These are phyloP conservation scores for Drosophila neocordata DNA, from an alignment of 1,140 invertebrate species.

Conservation along the genomic window DNA sequence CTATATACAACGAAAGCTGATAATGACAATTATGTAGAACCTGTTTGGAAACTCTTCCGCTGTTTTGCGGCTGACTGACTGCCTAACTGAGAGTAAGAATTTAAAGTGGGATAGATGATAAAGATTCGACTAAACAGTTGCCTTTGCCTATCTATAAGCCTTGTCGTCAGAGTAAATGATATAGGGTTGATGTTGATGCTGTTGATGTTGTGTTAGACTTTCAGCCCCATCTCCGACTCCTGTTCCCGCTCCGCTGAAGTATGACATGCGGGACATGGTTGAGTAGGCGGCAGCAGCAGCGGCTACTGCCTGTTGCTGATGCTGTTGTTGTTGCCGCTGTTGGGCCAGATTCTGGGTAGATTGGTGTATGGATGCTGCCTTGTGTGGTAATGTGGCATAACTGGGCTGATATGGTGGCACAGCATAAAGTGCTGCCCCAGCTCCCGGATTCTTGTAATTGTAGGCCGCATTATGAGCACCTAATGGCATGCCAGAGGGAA, in stretches of 20 bases:
- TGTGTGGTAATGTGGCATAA: conserved; percentile 86
- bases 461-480: conserved; percentile 83
- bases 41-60: conserved; percentile 56
- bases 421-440: conserved; percentile 83
- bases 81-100: conserved; percentile 27
- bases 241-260: conserved; percentile 69
- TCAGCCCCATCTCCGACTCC: conserved; percentile 57
- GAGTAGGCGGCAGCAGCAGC: conserved; percentile 80
- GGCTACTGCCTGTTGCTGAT: conserved; percentile 82
- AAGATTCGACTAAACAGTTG: conserved; percentile 22
- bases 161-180: conserved; percentile 82
- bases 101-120: conserved; percentile 29
- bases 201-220: conserved; percentile 59
- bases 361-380: conserved; percentile 83
- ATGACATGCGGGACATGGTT: conserved; percentile 81
- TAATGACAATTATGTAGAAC: conserved; percentile 73
- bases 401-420: conserved; percentile 84
- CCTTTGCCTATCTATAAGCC: conserved; percentile 75
- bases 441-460: conserved; percentile 82
- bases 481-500: conserved; percentile 83
- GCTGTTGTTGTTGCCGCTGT: conserved; percentile 83
- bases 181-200: conserved; percentile 74
- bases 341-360: conserved; percentile 84
- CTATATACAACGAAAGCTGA: conserved; percentile 76
- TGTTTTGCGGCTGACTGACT: conserved; percentile 72